phyloP scores from a whole-genome alignment of 2,888 invertebrate species.

The Amaurobius ferox region DNA sequence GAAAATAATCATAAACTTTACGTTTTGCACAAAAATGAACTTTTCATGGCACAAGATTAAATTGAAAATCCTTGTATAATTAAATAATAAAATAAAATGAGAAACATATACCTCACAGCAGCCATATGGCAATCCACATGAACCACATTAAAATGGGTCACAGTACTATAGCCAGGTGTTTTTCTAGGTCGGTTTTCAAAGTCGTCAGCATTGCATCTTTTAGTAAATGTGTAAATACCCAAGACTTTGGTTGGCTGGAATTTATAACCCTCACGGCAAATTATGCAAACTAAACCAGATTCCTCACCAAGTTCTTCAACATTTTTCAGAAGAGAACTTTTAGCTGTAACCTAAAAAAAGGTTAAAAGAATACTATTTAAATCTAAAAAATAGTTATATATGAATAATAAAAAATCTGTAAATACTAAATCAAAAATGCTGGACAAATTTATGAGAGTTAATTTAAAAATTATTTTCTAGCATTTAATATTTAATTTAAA shows the following conservation, averaged over 20 bases:
- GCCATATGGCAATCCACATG: constrained; percentile 99
- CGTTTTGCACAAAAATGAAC: too few relatives aligned
- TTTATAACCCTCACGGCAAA: constrained; percentile 98
- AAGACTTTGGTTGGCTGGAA: constrained; percentile 95
- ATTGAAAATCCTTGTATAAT: too few relatives aligned
- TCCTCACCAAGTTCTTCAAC: constrained; percentile 97
- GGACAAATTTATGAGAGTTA: too few relatives aligned
- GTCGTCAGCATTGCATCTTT: constrained; percentile 95
- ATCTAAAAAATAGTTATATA: too few relatives aligned
- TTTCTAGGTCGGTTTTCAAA: constrained; percentile 92
- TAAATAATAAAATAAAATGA: too few relatives aligned
- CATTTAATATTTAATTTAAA: too few relatives aligned
- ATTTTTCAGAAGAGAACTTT: constrained; percentile 89
- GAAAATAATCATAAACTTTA: too few relatives aligned
- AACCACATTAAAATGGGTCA: constrained; percentile 98
- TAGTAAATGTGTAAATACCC: constrained; percentile 97
- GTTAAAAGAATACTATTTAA: too few relatives aligned
- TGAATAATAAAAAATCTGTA: too few relatives aligned
- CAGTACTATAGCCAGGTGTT: constrained; percentile 91
- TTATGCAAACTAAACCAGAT: constrained; percentile 96
- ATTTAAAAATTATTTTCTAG: too few relatives aligned
- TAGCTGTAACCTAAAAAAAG: constrained; percentile 84
- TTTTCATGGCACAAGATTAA: too few relatives aligned
- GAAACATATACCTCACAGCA: constrained; percentile 86
- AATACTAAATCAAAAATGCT: too few relatives aligned